Conservation (phyloP, 2,888 invertebrate genomes). For the Dilophus febrilis region DNA sequence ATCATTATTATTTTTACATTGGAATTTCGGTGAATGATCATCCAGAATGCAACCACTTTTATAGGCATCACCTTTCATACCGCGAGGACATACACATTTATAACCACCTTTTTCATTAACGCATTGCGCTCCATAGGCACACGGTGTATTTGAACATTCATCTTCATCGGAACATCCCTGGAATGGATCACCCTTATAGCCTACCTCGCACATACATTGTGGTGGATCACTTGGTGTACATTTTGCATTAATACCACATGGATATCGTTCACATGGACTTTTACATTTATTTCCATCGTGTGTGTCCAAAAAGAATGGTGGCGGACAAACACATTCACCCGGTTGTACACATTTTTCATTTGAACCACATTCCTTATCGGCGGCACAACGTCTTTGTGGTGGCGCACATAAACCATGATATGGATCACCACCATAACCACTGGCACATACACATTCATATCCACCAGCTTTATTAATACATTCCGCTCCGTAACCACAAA, state of each 20-base stretch:
- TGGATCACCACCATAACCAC: conserved; percentile 65
- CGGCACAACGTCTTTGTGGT: conserved; percentile 64
- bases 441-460: conserved; percentile 64
- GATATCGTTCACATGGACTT: conserved; percentile 80
- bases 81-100: conserved; percentile 69
- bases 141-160: conserved; percentile 70
- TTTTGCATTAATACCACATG: conserved; percentile 78
- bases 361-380: conserved; percentile 63
- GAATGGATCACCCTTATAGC: conserved; percentile 73
- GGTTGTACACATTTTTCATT: conserved; percentile 87
- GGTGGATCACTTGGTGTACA: conserved; percentile 82
- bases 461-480: conserved; percentile 67
- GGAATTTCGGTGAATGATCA: conserved; percentile 37
- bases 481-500: conserved; percentile 75
- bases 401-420: conserved; percentile 67
- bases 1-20: conserved; percentile 54
- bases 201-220: conserved; percentile 71
- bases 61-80: conserved; percentile 71
- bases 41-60: conserved; percentile 58
- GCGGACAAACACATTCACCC: conserved; percentile 79
- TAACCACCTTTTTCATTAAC: conserved; percentile 73
- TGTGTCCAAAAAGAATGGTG: conserved; percentile 74
- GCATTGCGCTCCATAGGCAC: conserved; percentile 77
- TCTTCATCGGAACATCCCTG: conserved; percentile 72
- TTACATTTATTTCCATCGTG: conserved; percentile 73